phyloP scores from a whole-genome alignment of 2,113 vertebrate genomes.

The Noturus placidus region DNA sequence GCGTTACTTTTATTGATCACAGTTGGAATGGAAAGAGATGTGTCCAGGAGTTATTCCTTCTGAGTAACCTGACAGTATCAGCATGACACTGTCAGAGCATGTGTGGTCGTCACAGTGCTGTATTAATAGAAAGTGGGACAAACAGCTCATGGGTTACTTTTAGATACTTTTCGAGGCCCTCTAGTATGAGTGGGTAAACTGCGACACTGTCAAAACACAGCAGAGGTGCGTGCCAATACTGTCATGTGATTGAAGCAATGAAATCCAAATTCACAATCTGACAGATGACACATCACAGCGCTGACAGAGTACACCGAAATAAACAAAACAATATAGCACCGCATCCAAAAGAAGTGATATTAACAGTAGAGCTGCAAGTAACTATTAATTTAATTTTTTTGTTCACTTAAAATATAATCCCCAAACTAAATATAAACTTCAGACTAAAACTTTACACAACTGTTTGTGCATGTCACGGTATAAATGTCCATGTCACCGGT shows the following conservation, averaged over 20 bases:
- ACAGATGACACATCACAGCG: neutral
- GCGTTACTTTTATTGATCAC: neutral
- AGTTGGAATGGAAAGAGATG: conserved; percentile 26
- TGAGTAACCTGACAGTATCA: conserved; percentile 33
- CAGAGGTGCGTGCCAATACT: neutral
- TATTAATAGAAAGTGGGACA: conserved; percentile 78
- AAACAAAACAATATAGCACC: neutral
- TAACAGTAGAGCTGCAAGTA: too few relatives aligned
- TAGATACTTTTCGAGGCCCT: conserved; percentile 50
- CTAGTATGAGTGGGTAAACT: conserved; percentile 38
- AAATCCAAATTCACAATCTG: conserved; percentile 17
- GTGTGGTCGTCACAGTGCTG: conserved; percentile 52
- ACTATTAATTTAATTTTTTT: too few relatives aligned
- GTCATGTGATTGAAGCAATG: neutral
- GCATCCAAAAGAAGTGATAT: neutral
- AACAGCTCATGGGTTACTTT: conserved; percentile 65
- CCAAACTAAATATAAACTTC: too few relatives aligned
- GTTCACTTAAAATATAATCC: too few relatives aligned
- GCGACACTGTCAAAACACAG: conserved; percentile 8
- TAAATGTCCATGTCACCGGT: too few relatives aligned
- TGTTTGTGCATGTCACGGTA: too few relatives aligned
- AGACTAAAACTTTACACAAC: too few relatives aligned
- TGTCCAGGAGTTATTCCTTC: conserved; percentile 17
- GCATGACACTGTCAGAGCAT: conserved; percentile 33
- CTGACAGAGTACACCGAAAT: neutral